Conservation (phyloP, 2,113 vertebrate species). For the Atlantisia rogersi region DNA sequence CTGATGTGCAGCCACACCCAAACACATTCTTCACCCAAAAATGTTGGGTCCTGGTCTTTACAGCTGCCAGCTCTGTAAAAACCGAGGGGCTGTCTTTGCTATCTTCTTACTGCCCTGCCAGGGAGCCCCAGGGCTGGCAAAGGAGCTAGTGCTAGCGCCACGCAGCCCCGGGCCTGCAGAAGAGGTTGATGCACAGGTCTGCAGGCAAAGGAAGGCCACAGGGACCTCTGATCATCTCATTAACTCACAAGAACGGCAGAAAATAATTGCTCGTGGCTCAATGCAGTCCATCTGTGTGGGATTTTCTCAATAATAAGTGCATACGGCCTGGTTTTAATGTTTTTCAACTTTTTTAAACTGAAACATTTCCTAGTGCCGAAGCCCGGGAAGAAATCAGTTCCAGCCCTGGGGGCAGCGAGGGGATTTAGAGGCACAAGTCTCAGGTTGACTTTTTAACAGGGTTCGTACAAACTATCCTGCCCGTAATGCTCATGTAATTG, state of each 20-base stretch:
- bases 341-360: conserved; percentile 52
- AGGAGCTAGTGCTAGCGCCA: not conserved
- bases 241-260: conserved; percentile 38
- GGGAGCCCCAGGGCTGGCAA: not conserved
- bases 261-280: conserved; percentile 61
- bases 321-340: conserved; percentile 64
- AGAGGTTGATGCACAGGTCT: not conserved
- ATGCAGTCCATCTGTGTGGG: conserved; percentile 69
- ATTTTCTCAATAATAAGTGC: conserved; percentile 67
- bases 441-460: conserved; percentile 58
- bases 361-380: conserved; percentile 54
- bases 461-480: conserved; percentile 50
- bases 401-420: conserved; percentile 31
- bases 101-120: not conserved
- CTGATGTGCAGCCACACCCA: not conserved
- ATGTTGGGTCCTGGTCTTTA: not conserved
- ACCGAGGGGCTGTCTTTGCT: fast-evolving
- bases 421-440: conserved; percentile 58
- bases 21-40: fast-evolving
- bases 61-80: not conserved
- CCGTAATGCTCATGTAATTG: conserved; percentile 42
- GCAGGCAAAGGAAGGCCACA: not conserved
- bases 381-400: conserved; percentile 55
- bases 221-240: conserved; percentile 65
- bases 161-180: not conserved